These are phyloP conservation scores for Pithys albifrons DNA, from an alignment of 2,113 vertebrate genomes.

Conservation along the genomic window DNA sequence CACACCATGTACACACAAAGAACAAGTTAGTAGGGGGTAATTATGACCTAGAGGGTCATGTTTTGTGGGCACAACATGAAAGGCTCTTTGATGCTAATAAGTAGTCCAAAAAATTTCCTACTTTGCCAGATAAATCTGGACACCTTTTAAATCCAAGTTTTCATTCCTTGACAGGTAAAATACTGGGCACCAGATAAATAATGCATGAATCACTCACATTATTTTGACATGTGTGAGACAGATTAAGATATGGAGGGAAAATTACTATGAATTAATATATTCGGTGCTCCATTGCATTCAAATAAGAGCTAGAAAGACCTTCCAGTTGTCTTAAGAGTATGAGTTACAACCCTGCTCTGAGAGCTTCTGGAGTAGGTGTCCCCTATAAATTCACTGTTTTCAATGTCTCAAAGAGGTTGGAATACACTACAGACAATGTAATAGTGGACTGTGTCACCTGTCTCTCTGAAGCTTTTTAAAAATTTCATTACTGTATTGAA, in stretches of 20 bases:
- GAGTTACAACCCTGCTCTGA: background rate
- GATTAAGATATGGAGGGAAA: background rate
- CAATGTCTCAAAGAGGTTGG: background rate
- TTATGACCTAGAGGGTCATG: background rate
- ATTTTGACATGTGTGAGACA: background rate
- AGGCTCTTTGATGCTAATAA: background rate
- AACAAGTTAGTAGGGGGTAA: background rate
- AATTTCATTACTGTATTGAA: background rate
- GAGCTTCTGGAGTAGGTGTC: background rate
- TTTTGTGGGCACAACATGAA: background rate
- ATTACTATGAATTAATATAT: background rate
- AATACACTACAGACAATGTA: background rate
- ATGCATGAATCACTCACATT: background rate
- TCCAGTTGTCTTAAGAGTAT: background rate
- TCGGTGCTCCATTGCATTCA: background rate
- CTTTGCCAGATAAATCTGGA: background rate
- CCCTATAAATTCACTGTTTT: background rate
- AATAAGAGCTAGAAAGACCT: conserved; percentile 8
- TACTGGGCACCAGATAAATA: background rate
- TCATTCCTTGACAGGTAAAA: background rate
- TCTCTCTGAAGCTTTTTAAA: background rate
- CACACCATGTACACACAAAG: background rate
- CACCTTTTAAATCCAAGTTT: background rate
- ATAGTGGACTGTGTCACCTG: background rate
- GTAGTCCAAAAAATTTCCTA: background rate